phyloP scores from a whole-genome alignment of 2,113 vertebrate species.

The Sinocyclocheilus grahami region DNA sequence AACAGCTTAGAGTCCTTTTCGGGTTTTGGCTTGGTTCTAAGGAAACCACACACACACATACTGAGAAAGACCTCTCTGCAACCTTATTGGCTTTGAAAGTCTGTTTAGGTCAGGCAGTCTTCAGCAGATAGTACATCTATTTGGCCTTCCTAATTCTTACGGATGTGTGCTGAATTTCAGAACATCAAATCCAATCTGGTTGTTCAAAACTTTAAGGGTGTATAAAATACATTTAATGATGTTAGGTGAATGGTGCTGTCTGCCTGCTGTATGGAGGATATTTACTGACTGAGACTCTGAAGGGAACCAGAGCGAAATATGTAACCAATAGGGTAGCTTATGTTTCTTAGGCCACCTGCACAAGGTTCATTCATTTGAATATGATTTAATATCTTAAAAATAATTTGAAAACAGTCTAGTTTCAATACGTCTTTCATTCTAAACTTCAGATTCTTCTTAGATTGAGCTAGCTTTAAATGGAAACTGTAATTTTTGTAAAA shows the following conservation, averaged over 20 bases:
- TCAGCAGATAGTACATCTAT: constrained; percentile 1
- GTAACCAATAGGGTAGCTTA: neutral
- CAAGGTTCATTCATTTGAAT: neutral
- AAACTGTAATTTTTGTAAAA: neutral
- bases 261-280: neutral
- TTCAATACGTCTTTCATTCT: neutral
- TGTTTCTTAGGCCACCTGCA: neutral
- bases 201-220: neutral
- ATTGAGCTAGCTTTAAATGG: neutral
- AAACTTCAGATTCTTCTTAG: neutral
- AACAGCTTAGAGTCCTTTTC: constrained; percentile 11
- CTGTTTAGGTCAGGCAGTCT: neutral
- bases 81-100: constrained; percentile 13
- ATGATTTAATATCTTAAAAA: neutral
- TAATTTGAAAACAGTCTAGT: neutral
- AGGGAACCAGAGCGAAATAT: neutral
- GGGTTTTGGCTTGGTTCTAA: neutral
- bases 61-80: neutral
- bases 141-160: neutral
- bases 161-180: neutral
- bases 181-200: neutral
- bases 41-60: neutral
- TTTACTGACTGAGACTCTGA: neutral
- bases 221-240: neutral
- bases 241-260: neutral